Evolutionary conservation across 2,797 vertebrate species (phyloP).

Genomic region (Salarias fasciatus): DNA sequence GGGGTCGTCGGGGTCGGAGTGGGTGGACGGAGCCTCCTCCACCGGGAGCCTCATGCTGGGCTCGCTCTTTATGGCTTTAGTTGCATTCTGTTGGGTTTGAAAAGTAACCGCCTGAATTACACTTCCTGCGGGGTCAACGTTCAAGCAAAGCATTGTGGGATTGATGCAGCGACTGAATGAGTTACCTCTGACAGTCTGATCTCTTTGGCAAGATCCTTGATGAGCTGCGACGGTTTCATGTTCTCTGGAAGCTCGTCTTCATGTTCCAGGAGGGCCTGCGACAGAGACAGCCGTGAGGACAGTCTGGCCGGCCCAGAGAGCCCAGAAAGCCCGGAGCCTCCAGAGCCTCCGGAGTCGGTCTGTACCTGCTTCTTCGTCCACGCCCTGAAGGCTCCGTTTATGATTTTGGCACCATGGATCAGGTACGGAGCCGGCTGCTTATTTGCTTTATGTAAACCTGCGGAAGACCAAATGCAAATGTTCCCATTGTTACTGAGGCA

Average conservation of each 20-base stretch:
- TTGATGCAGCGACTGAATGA: too few relatives aligned
- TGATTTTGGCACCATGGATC: constrained; percentile 97
- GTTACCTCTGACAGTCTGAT: constrained; percentile 96
- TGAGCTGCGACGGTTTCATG: constrained; percentile 98
- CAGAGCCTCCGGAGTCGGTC: not conserved
- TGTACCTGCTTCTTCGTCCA: constrained; percentile 99
- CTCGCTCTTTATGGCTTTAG: constrained; percentile 91
- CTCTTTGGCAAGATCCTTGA: constrained; percentile 99
- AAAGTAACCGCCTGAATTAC: not conserved
- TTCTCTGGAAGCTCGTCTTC: constrained; percentile 98
- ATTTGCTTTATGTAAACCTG: constrained; percentile 96
- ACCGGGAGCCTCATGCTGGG: constrained; percentile 80
- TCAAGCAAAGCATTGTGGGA: too few relatives aligned
- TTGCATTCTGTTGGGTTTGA: constrained; percentile 66
- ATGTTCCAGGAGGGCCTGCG: constrained; percentile 94
- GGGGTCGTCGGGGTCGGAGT: constrained; percentile 86
- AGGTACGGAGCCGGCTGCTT: constrained; percentile 93
- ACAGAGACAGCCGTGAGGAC: constrained; percentile 6
- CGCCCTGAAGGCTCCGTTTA: constrained; percentile 97
- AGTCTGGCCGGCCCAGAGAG: not conserved
- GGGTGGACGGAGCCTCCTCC: constrained; percentile 85
- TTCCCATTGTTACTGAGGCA: constrained; percentile 4
- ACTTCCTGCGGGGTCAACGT: too few relatives aligned
- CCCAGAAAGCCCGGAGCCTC: too few relatives aligned
- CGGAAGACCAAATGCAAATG: constrained; percentile 26